Evolutionary conservation across 2,888 invertebrate genomes (phyloP).

Genomic region (Protonemura montana): DNA sequence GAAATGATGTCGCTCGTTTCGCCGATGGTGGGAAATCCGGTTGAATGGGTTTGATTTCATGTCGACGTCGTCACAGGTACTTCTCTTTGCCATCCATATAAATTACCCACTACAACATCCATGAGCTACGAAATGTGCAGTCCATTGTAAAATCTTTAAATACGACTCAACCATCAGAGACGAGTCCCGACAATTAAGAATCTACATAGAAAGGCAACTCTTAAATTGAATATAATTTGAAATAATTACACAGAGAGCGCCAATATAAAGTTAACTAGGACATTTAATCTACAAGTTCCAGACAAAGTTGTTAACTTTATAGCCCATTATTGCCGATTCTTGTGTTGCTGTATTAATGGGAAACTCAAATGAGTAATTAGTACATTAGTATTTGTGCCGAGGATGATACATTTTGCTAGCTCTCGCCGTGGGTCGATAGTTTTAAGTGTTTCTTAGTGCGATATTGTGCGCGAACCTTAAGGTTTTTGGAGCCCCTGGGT

Average conservation of each 20-base stretch:
- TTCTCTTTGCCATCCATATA: not conserved
- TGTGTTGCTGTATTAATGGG: not conserved
- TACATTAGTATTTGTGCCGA: not conserved
- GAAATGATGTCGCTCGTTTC: too few species aligned
- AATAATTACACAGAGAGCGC: not conserved
- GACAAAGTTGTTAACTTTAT: constrained; percentile 12
- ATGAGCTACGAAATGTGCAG: not conserved
- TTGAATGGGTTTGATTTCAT: too few species aligned
- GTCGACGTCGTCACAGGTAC: too few species aligned
- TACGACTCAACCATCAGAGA: not conserved
- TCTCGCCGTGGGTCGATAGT: not conserved
- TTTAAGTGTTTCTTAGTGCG: not conserved
- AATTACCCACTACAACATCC: not conserved
- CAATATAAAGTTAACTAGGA: constrained; percentile 12
- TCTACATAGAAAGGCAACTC: not conserved
- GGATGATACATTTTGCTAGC: not conserved
- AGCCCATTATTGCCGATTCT: not conserved
- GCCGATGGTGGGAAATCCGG: too few species aligned
- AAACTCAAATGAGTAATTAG: not conserved
- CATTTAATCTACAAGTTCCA: constrained; percentile 5
- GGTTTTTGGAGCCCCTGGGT: too few species aligned
- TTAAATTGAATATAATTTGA: not conserved
- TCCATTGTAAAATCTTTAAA: not conserved
- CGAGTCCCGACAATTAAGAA: not conserved
- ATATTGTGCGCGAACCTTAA: not conserved